These are phyloP conservation scores for Petrolisthes manimaculis DNA, from an alignment of 2,888 invertebrate genomes.

Conservation along the genomic window DNA sequence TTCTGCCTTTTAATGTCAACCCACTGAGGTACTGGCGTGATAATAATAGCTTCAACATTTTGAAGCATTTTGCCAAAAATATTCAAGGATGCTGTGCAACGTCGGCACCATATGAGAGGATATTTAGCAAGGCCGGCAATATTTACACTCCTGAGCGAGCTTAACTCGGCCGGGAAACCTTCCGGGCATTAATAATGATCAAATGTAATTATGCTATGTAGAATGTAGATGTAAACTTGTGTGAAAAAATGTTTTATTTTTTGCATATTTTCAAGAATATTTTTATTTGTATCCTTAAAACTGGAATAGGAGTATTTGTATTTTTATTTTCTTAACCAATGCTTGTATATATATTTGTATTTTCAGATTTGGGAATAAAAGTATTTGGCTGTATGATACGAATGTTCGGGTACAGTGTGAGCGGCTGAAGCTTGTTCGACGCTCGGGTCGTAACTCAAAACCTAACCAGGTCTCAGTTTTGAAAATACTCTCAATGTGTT, in stretches of 20 bases:
- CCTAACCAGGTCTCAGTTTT: too few species aligned
- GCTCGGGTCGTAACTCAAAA: too few species aligned
- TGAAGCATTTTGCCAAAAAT: conserved; percentile 29
- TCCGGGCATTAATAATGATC: conserved; percentile 32
- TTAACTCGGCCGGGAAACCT: conserved; percentile 15
- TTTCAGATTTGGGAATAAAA: neutral
- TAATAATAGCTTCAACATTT: conserved; percentile 27
- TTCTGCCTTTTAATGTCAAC: conserved; percentile 9
- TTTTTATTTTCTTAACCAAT: neutral
- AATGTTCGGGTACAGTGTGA: too few species aligned
- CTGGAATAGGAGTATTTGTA: conserved; percentile 15
- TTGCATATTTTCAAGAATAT: conserved; percentile 19
- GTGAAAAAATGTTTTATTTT: conserved; percentile 2
- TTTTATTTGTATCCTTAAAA: conserved; percentile 17
- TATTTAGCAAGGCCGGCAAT: conserved; percentile 29
- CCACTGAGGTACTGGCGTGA: conserved; percentile 26
- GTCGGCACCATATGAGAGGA: conserved; percentile 17
- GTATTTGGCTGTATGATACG: too few species aligned
- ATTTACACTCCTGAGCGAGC: conserved; percentile 31
- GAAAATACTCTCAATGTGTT: too few species aligned
- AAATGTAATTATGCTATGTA: conserved; percentile 25
- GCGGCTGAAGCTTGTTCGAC: too few species aligned
- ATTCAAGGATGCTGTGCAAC: conserved; percentile 31
- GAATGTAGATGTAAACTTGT: neutral
- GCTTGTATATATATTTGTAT: neutral